A percentile compares a stretch with the other conserved stretches of the same genome.
phyloP scores from a whole-genome alignment of 2,797 vertebrate species.

The Emydoidea blandingii region DNA sequence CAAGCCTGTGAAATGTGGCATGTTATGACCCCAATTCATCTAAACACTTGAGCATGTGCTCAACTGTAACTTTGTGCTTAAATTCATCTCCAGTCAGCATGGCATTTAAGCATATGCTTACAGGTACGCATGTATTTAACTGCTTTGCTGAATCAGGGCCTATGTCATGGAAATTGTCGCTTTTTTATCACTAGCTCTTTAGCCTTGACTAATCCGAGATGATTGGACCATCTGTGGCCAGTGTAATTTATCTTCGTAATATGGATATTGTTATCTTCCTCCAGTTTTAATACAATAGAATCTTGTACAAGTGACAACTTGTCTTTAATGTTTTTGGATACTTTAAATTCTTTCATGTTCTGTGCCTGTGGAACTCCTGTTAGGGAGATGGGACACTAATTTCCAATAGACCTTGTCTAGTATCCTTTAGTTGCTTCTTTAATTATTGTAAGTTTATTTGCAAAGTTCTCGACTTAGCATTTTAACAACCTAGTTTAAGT shows the following conservation, averaged over 20 bases:
- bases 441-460: neutral
- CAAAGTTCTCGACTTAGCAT: neutral
- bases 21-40: neutral
- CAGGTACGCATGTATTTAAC: neutral
- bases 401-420: neutral
- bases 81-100: neutral
- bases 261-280: neutral
- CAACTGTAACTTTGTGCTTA: neutral
- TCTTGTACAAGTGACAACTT: rapidly evolving
- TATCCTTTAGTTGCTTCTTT: rapidly evolving
- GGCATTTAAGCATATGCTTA: neutral
- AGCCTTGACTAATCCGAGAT: neutral
- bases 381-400: neutral
- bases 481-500: neutral
- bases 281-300: neutral
- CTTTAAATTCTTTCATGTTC: neutral
- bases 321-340: neutral
- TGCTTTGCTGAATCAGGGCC: neutral
- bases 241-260: neutral
- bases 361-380: rapidly evolving
- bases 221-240: neutral
- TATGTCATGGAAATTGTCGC: neutral
- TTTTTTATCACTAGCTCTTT: neutral
- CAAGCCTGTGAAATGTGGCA: neutral
- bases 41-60: neutral